Conservation (phyloP, 1,140 invertebrate species). For the Marisa cornuarietis region DNA sequence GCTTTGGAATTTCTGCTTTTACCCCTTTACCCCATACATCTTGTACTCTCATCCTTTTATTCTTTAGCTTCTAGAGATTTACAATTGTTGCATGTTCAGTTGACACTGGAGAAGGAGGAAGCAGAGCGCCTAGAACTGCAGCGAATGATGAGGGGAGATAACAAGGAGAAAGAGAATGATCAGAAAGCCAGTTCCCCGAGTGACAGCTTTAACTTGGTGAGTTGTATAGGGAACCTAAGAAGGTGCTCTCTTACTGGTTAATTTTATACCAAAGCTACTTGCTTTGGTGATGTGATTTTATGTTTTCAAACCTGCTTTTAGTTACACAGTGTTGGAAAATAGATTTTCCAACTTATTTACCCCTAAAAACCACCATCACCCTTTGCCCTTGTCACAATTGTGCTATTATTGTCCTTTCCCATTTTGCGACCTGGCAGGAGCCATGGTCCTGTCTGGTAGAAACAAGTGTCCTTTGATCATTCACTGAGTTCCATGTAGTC, state of each 20-base stretch:
- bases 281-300: not conserved
- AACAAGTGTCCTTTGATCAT: no score
- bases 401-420: no score
- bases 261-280: not conserved
- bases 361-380: no score
- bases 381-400: no score
- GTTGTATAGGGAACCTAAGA: not conserved
- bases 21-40: no score
- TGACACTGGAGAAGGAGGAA: constrained; percentile 93
- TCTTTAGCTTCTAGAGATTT: constrained; percentile 71
- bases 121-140: constrained; percentile 92
- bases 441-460: no score
- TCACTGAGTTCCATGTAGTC: no score
- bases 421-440: no score
- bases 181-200: constrained; percentile 56
- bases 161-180: constrained; percentile 69
- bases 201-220: constrained; percentile 12
- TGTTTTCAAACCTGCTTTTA: not conserved
- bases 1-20: no score
- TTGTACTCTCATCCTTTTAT: no score
- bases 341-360: no score
- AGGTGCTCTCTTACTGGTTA: not conserved
- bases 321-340: no score
- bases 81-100: constrained; percentile 62
- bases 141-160: constrained; percentile 87